Evolutionary conservation across 2,888 invertebrate species (phyloP).

Genomic region (Rugalucina vietnamica): DNA sequence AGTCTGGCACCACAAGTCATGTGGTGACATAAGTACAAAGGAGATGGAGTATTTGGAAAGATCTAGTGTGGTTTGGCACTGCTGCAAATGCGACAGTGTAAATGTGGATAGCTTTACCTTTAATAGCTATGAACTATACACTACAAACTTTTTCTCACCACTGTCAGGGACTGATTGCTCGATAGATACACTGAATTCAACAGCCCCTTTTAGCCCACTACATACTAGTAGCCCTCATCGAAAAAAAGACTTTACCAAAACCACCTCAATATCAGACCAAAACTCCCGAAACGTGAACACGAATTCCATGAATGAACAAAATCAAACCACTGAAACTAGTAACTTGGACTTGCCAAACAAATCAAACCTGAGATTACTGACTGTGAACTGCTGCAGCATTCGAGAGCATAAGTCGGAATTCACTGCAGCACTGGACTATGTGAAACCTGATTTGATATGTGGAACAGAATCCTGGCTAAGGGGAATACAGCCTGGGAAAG

Average conservation of each 20-base stretch:
- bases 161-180: neutral
- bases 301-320: neutral
- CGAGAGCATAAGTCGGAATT: constrained; percentile 9
- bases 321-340: neutral
- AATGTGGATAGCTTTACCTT: constrained; percentile 30
- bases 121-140: constrained; percentile 23
- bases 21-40: constrained; percentile 23
- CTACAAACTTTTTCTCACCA: constrained; percentile 7
- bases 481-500: constrained; percentile 23
- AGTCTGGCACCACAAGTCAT: constrained; percentile 24
- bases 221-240: constrained; percentile 30
- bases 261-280: no score
- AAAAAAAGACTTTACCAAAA: no score
- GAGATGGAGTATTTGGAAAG: constrained; percentile 5
- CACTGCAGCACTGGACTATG: neutral
- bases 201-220: constrained; percentile 12
- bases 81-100: constrained; percentile 24
- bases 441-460: constrained; percentile 14
- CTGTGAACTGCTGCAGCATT: constrained; percentile 13
- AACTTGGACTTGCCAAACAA: neutral
- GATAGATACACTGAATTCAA: constrained; percentile 11
- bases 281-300: neutral
- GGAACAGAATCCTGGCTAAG: constrained; percentile 25
- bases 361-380: constrained; percentile 6
- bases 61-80: constrained; percentile 15